phyloP scores from a whole-genome alignment of 2,113 vertebrate genomes.

The Amphiprion percula region DNA sequence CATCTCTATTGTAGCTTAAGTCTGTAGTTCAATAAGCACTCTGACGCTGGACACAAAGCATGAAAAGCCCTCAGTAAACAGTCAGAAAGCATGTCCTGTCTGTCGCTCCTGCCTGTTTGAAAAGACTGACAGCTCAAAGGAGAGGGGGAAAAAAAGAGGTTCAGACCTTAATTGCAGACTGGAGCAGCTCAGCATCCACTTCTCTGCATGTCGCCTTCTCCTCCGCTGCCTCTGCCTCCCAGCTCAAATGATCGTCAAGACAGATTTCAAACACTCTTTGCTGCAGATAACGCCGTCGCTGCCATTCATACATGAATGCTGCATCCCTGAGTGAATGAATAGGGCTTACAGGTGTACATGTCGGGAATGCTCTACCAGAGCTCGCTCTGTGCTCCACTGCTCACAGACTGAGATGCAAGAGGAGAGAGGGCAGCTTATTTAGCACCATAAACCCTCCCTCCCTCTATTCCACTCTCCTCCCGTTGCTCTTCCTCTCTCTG shows the following conservation, averaged over 20 bases:
- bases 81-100: neutral
- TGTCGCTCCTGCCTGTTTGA: conserved; percentile 1
- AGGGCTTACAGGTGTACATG: conserved; percentile 41
- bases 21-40: neutral
- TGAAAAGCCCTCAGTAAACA: neutral
- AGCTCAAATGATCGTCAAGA: conserved; percentile 27
- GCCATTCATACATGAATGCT: neutral
- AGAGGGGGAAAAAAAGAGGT: conserved; percentile 11
- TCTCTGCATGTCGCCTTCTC: conserved; percentile 25
- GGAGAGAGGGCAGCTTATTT: conserved; percentile 59
- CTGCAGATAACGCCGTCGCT: conserved; percentile 8
- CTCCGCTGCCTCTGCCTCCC: conserved; percentile 26
- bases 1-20: neutral
- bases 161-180: conserved; percentile 62
- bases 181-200: conserved; percentile 47
- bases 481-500: conserved; percentile 27
- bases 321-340: conserved; percentile 23
- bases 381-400: conserved; percentile 39
- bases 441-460: conserved; percentile 43
- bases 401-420: conserved; percentile 50
- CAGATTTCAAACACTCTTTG: neutral
- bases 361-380: conserved; percentile 15
- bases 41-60: neutral
- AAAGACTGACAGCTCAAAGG: conserved; percentile 10
- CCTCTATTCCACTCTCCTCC: conserved; percentile 35